phyloP scores from a whole-genome alignment of 2,113 vertebrate genomes.

The Rhinolophus ferrumequinum region DNA sequence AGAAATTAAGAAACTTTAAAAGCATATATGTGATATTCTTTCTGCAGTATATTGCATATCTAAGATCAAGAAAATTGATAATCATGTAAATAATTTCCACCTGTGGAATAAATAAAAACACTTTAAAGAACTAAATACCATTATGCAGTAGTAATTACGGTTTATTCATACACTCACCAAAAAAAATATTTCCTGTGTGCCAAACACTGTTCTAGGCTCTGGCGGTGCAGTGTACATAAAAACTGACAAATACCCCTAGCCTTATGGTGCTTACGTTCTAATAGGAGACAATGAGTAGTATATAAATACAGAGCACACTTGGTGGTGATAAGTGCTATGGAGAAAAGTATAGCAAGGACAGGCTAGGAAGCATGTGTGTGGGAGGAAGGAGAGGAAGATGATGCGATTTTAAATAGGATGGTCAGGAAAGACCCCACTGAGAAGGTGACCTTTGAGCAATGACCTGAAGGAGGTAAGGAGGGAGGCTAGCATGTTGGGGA shows the following conservation, averaged over 20 bases:
- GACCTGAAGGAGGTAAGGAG: not conserved
- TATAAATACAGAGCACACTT: too few species aligned
- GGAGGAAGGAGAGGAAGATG: not conserved
- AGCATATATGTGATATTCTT: not conserved
- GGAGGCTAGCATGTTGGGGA: not conserved
- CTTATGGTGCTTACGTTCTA: not conserved
- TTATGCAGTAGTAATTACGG: not conserved
- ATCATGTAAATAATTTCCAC: not conserved
- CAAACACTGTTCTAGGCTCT: not conserved
- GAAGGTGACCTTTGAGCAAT: not conserved
- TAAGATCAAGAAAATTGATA: not conserved
- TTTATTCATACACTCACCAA: not conserved
- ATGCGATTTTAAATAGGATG: not conserved
- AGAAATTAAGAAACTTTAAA: slow-evolving; percentile 1
- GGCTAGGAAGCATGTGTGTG: not conserved
- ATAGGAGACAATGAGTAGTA: not conserved
- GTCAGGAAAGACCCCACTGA: not conserved
- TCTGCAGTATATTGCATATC: not conserved
- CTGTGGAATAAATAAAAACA: not conserved
- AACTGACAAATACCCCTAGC: not conserved
- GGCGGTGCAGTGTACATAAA: not conserved
- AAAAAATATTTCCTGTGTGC: not conserved
- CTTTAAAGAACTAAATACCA: not conserved
- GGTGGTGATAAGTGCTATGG: not conserved
- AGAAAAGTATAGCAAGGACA: not conserved